Evolutionary conservation across 2,888 invertebrate genomes (phyloP).

Genomic region (Spicauda simplicius): DNA sequence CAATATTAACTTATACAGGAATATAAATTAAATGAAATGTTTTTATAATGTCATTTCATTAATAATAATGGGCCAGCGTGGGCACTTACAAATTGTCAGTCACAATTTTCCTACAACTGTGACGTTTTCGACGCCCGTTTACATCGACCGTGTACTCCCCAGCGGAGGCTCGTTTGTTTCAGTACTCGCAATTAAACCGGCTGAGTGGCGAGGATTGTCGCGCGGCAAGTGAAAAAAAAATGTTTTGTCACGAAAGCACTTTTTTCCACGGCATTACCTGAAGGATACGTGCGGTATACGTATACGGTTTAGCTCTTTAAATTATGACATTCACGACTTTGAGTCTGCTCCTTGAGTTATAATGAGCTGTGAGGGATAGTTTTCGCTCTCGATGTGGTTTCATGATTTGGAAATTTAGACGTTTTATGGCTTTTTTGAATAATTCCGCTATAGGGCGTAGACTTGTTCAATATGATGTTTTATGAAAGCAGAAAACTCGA

Average conservation of each 20-base stretch:
- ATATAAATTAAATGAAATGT: no score
- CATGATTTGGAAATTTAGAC: not conserved
- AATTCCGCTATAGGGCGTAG: no score
- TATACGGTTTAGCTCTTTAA: conserved; percentile 29
- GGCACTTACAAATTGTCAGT: no score
- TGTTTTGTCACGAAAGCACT: conserved; percentile 41
- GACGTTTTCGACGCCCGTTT: conserved; percentile 51
- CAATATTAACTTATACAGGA: no score
- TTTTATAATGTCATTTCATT: no score
- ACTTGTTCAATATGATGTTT: no score
- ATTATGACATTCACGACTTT: conserved; percentile 19
- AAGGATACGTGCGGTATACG: conserved; percentile 27
- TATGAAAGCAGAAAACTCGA: no score
- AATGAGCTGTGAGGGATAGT: conserved; percentile 22
- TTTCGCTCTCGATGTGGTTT: conserved; percentile 9
- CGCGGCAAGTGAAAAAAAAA: conserved; percentile 55
- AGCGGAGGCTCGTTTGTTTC: conserved; percentile 74
- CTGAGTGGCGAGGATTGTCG: conserved; percentile 82
- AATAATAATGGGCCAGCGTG: no score
- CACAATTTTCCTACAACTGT: not conserved
- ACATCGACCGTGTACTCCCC: conserved; percentile 52
- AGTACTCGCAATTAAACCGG: conserved; percentile 80
- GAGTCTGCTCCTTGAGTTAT: conserved; percentile 25
- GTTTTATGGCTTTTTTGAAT: no score
- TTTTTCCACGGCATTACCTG: conserved; percentile 42